Evolutionary conservation across 2,888 invertebrate genomes (phyloP).

Genomic region (Exocentrus adspersus): DNA sequence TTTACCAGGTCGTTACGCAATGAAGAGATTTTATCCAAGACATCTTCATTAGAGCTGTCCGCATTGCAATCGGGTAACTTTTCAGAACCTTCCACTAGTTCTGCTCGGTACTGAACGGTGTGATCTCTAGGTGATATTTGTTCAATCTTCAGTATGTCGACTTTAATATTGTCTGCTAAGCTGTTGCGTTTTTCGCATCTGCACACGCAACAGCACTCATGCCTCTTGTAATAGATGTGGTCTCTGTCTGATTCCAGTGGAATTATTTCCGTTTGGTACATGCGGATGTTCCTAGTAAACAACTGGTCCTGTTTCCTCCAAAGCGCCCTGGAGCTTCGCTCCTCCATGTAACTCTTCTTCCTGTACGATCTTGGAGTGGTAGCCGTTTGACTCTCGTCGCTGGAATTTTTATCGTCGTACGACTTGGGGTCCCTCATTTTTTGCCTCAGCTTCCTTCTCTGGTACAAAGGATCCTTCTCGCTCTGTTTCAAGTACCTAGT

Average conservation of each 20-base stretch:
- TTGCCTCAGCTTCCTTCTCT: constrained; percentile 74
- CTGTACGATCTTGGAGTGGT: constrained; percentile 63
- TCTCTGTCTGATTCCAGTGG: constrained; percentile 67
- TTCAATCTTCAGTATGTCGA: constrained; percentile 58
- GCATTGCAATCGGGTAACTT: constrained; percentile 38
- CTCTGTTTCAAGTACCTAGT: constrained; percentile 89
- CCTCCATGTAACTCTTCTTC: constrained; percentile 62
- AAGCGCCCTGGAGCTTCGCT: constrained; percentile 58
- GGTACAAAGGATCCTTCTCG: constrained; percentile 88
- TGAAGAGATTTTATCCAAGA: constrained; percentile 60
- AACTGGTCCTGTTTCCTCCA: constrained; percentile 65
- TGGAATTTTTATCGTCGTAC: constrained; percentile 69
- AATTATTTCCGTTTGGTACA: constrained; percentile 65
- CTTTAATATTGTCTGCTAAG: constrained; percentile 58
- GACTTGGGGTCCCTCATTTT: constrained; percentile 68
- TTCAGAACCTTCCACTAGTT: constrained; percentile 23
- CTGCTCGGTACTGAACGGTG: constrained; percentile 17
- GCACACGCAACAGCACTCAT: constrained; percentile 56
- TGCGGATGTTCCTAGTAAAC: constrained; percentile 61
- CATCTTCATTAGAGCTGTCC: constrained; percentile 48
- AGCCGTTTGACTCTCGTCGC: constrained; percentile 71
- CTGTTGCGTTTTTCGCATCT: constrained; percentile 60
- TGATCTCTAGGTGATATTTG: constrained; percentile 47
- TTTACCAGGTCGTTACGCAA: constrained; percentile 64
- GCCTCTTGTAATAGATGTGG: constrained; percentile 56